A percentile compares a stretch with the other conserved stretches of the same genome.
phyloP scores from a whole-genome alignment of 2,888 invertebrate species.

The Peribatodes rhomboidaria region DNA sequence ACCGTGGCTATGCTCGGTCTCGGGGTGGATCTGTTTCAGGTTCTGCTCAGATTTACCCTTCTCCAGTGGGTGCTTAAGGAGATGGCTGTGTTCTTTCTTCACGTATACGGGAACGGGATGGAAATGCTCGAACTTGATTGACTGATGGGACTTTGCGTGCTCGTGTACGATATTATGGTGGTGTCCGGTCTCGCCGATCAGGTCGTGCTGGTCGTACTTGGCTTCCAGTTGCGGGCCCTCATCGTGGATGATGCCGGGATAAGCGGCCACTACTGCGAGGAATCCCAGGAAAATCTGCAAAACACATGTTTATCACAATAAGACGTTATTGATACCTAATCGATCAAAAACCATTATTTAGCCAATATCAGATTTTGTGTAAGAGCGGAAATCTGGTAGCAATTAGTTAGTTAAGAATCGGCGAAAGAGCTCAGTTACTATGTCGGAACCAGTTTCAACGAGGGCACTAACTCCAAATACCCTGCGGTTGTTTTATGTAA shows the following conservation, averaged over 20 bases:
- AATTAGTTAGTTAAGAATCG: conserved; percentile 43
- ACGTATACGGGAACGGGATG: conserved; percentile 90
- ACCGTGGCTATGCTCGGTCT: conserved; percentile 86
- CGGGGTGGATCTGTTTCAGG: conserved; percentile 87
- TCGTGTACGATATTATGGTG: conserved; percentile 88
- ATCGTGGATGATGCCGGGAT: conserved; percentile 79
- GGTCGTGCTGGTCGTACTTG: conserved; percentile 72
- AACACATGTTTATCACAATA: background rate
- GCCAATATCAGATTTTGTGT: conserved; percentile 16
- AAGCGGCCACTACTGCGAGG: conserved; percentile 77
- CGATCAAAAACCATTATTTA: background rate
- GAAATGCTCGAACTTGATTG: conserved; percentile 90
- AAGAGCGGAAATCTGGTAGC: conserved; percentile 28
- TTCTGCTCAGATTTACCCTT: conserved; percentile 88
- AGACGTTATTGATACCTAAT: background rate
- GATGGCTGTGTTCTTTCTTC: conserved; percentile 89
- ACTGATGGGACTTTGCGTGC: conserved; percentile 90
- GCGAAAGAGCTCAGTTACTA: conserved; percentile 45
- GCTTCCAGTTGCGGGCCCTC: conserved; percentile 74
- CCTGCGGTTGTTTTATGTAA: conserved; percentile 64
- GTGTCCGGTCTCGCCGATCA: conserved; percentile 82
- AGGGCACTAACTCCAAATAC: conserved; percentile 57
- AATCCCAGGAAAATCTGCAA: conserved; percentile 82
- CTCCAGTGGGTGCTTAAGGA: conserved; percentile 88
- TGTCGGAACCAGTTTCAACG: conserved; percentile 61